These are phyloP conservation scores for Chromobotia macracanthus DNA, from an alignment of 2,797 vertebrate genomes.

Conservation along the genomic window DNA sequence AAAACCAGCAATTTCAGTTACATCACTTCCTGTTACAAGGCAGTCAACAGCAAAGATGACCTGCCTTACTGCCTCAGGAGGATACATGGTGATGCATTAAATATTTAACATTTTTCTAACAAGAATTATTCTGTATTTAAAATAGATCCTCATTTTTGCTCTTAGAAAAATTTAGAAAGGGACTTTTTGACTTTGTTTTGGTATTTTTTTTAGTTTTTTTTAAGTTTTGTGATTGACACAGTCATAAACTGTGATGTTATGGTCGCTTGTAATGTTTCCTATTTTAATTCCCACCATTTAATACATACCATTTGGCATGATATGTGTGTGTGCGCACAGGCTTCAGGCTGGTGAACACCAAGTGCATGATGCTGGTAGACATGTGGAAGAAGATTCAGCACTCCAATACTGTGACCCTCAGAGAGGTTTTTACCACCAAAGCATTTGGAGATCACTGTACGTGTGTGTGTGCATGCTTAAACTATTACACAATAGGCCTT, in stretches of 20 bases:
- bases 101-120: too few species aligned
- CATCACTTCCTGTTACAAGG: conserved; percentile 98
- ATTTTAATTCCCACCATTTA: too few species aligned
- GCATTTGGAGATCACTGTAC: conserved; percentile 97
- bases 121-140: too few species aligned
- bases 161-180: too few species aligned
- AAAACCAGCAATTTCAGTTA: conserved; percentile 99
- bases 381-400: conserved; percentile 99
- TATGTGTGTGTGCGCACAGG: conserved; percentile 72
- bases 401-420: conserved; percentile 93
- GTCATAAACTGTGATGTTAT: too few species aligned
- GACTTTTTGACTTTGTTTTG: too few species aligned
- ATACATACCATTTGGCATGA: too few species aligned
- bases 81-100: conserved; percentile 87
- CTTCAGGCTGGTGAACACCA: conserved; percentile 97
- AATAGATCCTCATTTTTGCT: too few species aligned
- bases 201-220: too few species aligned
- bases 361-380: conserved; percentile 99
- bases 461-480: conserved; percentile 2
- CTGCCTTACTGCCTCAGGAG: conserved; percentile 98
- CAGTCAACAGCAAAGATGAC: conserved; percentile 98
- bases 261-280: too few species aligned
- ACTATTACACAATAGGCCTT: too few species aligned
- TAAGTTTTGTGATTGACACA: too few species aligned
- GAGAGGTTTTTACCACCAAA: conserved; percentile 99